A percentile compares a stretch with the other conserved stretches of the same genome.
Evolutionary conservation across 1,140 invertebrate species (phyloP).

Genomic region (Conus ventricosus): DNA sequence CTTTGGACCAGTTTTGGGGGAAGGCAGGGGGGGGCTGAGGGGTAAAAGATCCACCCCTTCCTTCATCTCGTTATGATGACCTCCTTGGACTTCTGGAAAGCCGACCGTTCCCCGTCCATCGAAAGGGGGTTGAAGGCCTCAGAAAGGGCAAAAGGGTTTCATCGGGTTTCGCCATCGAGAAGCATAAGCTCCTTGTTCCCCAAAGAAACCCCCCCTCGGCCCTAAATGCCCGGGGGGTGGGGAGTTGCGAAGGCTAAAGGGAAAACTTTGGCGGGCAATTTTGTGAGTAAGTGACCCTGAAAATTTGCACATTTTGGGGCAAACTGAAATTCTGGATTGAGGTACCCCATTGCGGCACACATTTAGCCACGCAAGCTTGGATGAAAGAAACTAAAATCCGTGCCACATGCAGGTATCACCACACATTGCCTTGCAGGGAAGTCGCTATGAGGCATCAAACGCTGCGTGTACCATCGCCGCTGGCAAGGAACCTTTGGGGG

Average conservation of each 20-base stretch:
- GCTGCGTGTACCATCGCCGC: too few relatives aligned
- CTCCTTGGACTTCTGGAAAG: constrained; percentile 47
- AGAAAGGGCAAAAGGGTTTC: constrained; percentile 46
- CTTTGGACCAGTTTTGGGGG: constrained; percentile 56
- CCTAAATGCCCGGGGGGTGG: constrained; percentile 41
- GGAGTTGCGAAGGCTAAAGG: constrained; percentile 40
- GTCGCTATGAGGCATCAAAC: constrained; percentile 25
- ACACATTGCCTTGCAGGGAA: constrained; percentile 41
- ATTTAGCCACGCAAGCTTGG: constrained; percentile 47
- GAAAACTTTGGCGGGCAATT: too few relatives aligned
- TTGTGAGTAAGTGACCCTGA: too few relatives aligned
- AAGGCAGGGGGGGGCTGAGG: constrained; percentile 47
- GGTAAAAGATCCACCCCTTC: constrained; percentile 57
- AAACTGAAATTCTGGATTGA: constrained; percentile 64
- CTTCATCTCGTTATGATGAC: constrained; percentile 50
- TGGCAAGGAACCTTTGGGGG: too few relatives aligned
- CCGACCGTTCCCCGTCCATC: constrained; percentile 39
- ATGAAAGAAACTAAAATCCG: constrained; percentile 42
- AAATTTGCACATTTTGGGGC: too few relatives aligned
- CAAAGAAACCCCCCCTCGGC: constrained; percentile 60
- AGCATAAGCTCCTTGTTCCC: constrained; percentile 59
- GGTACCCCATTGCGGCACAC: constrained; percentile 55
- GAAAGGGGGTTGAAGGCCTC: constrained; percentile 37
- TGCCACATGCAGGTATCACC: constrained; percentile 49
- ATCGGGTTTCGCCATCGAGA: constrained; percentile 41